phyloP scores from a whole-genome alignment of 2,113 vertebrate species.

The Chamaea fasciata region DNA sequence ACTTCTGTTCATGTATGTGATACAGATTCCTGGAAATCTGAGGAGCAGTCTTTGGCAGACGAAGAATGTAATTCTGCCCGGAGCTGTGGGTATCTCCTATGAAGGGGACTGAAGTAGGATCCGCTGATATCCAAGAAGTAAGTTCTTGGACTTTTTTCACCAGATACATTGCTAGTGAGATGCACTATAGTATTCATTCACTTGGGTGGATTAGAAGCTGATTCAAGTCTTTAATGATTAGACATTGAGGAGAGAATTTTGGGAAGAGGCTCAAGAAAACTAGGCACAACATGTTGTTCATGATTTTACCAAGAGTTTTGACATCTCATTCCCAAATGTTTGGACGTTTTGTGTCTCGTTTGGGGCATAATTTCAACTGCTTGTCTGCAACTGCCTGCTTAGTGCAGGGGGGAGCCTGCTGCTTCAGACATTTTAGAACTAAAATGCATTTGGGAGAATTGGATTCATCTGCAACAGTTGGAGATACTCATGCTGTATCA shows the following conservation, averaged over 20 bases:
- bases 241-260: not conserved
- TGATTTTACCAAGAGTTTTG: not conserved
- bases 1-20: constrained; percentile 2
- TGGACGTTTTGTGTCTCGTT: not conserved
- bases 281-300: not conserved
- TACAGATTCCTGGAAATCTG: constrained; percentile 18
- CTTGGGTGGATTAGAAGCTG: not conserved
- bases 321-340: not conserved
- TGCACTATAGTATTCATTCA: not conserved
- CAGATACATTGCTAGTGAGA: not conserved
- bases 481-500: not conserved
- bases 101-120: not conserved
- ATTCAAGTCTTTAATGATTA: not conserved
- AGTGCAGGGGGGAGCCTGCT: not conserved
- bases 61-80: not conserved
- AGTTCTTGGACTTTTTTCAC: not conserved
- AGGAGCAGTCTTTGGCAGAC: not conserved
- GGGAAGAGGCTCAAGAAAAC: not conserved
- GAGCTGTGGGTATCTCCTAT: not conserved
- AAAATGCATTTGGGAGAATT: not conserved
- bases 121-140: not conserved
- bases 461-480: constrained; percentile 10
- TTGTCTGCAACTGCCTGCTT: not conserved
- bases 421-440: not conserved
- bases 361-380: not conserved